These are phyloP conservation scores for Paramormyrops kingsleyae DNA, from an alignment of 2,113 vertebrate species.

Conservation along the genomic window DNA sequence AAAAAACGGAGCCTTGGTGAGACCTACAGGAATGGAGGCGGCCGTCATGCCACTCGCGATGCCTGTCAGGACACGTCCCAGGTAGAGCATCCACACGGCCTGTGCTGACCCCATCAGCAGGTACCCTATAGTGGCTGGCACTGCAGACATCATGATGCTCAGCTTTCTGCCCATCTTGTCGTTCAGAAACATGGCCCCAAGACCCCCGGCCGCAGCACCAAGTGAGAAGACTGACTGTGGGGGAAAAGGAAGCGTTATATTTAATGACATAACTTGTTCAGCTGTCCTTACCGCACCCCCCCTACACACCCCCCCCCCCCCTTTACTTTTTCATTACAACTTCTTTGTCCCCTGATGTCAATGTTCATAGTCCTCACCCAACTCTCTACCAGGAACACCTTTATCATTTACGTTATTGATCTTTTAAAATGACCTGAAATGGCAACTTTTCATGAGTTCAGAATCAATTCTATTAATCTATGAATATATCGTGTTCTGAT, in stretches of 20 bases:
- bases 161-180: conserved; percentile 82
- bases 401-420: neutral
- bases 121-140: conserved; percentile 72
- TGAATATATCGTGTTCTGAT: neutral
- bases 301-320: too few species aligned
- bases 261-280: neutral
- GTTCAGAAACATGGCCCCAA: conserved; percentile 82
- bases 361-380: neutral
- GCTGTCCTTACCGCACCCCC: neutral
- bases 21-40: conserved; percentile 82
- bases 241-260: neutral
- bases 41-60: conserved; percentile 77
- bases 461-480: neutral
- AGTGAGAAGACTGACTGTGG: conserved; percentile 76
- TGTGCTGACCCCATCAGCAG: conserved; percentile 72
- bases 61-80: conserved; percentile 79
- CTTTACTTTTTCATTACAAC: neutral
- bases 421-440: neutral
- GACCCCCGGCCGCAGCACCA: conserved; percentile 72
- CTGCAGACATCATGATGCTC: conserved; percentile 82
- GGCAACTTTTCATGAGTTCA: neutral
- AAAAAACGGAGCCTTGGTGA: neutral
- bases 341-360: neutral
- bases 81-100: conserved; percentile 71
- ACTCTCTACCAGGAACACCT: neutral